Evolutionary conservation across 2,888 invertebrate genomes (phyloP).

Genomic region (Eupithecia vulgata): DNA sequence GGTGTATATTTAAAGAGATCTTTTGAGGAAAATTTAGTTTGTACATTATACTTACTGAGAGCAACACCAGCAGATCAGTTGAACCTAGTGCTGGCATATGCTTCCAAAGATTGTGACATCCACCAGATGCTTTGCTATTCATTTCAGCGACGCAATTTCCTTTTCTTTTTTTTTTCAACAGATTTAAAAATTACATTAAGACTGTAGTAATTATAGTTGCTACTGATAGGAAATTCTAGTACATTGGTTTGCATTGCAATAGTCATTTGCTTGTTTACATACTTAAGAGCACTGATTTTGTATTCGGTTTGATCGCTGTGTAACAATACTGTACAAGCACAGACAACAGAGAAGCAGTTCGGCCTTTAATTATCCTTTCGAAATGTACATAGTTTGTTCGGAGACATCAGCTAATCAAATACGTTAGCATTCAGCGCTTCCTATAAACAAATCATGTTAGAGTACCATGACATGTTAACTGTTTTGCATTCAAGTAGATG

Average conservation of each 20-base stretch:
- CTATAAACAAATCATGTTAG: slow-evolving; percentile 69
- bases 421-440: slow-evolving; percentile 66
- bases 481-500: slow-evolving; percentile 79
- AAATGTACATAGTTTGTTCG: slow-evolving; percentile 35
- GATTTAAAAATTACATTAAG: neutral
- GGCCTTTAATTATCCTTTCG: slow-evolving; percentile 42
- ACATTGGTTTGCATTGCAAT: neutral
- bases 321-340: neutral
- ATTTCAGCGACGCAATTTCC: neutral
- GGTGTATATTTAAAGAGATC: slow-evolving; percentile 58
- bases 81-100: neutral
- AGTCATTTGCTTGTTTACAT: neutral
- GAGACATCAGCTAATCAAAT: slow-evolving; percentile 39
- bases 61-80: no score
- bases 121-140: neutral
- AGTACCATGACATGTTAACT: slow-evolving; percentile 73
- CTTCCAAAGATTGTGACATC: neutral
- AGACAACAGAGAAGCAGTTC: neutral
- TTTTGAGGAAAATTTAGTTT: slow-evolving; percentile 43
- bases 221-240: neutral
- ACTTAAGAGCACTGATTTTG: neutral
- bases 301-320: neutral
- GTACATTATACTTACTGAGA: neutral
- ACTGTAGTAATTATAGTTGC: neutral
- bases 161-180: neutral